These are phyloP conservation scores for Ochropacha duplaris DNA, from an alignment of 2,888 invertebrate species.

Conservation along the genomic window DNA sequence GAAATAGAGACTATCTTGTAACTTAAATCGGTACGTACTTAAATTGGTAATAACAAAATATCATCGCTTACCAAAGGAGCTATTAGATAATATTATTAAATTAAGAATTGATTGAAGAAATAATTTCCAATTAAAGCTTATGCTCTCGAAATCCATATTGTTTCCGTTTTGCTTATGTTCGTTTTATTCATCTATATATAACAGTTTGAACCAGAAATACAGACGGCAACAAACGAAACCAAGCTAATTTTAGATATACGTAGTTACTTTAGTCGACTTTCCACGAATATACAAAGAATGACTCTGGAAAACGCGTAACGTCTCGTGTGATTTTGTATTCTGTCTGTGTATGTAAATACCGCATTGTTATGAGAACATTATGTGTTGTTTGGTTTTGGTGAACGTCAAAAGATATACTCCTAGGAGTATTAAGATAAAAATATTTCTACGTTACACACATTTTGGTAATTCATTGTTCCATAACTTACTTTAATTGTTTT, in stretches of 20 bases:
- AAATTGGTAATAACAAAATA: too few species aligned
- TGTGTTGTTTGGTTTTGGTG: slow-evolving; percentile 5
- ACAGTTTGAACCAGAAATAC: background rate
- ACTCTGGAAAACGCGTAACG: slow-evolving; percentile 3
- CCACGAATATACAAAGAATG: background rate
- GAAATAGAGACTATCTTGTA: too few species aligned
- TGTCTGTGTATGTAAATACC: slow-evolving; percentile 4
- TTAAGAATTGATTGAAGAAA: background rate
- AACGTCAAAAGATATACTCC: slow-evolving; percentile 4
- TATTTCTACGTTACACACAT: background rate
- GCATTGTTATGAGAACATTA: slow-evolving; percentile 6
- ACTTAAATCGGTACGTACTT: too few species aligned
- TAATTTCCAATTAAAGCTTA: background rate
- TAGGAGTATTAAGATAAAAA: background rate
- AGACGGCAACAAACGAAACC: background rate
- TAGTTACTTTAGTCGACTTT: slow-evolving; percentile 9
- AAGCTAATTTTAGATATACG: background rate
- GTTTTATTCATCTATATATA: background rate
- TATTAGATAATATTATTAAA: too few species aligned
- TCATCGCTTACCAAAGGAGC: too few species aligned
- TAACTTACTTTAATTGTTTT: background rate
- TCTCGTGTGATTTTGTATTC: slow-evolving; percentile 6
- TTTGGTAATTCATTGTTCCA: background rate
- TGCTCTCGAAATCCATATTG: background rate
- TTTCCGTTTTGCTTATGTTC: background rate